Evolutionary conservation across 1,140 invertebrate genomes (phyloP).

Genomic region (Lepeophtheirus salmonis): DNA sequence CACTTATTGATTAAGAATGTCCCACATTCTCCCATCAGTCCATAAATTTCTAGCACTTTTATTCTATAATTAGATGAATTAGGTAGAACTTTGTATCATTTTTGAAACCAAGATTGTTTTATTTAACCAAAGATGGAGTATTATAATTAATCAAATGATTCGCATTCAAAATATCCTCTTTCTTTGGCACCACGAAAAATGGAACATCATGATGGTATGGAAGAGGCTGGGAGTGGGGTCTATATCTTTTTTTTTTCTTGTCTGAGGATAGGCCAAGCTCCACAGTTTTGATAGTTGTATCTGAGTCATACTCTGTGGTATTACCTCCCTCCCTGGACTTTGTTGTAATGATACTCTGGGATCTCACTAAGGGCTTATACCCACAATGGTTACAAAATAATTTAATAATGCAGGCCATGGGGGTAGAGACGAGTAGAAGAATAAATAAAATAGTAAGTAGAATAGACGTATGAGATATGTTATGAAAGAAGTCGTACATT

Average conservation of each 20-base stretch:
- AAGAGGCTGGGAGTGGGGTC: neutral
- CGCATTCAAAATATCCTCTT: neutral
- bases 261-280: neutral
- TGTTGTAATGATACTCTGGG: neutral
- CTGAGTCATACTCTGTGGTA: too few relatives aligned
- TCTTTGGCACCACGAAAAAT: neutral
- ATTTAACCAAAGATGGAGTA: too few relatives aligned
- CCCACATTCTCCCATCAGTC: too few relatives aligned
- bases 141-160: neutral
- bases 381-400: neutral
- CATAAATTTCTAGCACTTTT: too few relatives aligned
- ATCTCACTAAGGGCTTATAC: neutral
- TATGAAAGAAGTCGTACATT: neutral
- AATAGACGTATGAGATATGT: neutral
- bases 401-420: neutral
- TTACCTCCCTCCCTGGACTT: too few relatives aligned
- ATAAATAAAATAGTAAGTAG: neutral
- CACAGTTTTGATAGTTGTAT: neutral
- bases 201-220: neutral
- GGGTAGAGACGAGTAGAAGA: neutral
- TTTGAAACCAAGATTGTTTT: too few relatives aligned
- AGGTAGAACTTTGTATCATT: too few relatives aligned
- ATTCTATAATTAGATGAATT: too few relatives aligned
- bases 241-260: neutral
- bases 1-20: too few relatives aligned